These are phyloP conservation scores for Atherinomorus stipes DNA, from an alignment of 2,113 vertebrate species.

Conservation along the genomic window DNA sequence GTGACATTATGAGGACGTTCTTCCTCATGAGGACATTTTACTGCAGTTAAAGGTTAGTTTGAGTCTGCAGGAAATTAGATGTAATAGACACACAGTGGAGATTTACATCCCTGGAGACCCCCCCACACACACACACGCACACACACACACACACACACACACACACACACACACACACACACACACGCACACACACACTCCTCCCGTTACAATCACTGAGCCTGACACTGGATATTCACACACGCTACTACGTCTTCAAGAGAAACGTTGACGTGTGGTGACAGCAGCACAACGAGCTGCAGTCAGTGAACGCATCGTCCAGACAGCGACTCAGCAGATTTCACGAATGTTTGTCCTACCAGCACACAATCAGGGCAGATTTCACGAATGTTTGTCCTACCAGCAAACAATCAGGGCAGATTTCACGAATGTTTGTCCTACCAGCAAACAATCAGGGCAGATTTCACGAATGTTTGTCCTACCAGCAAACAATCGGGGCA, in stretches of 20 bases:
- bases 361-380: not conserved
- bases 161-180: too few relatives aligned
- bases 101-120: not conserved
- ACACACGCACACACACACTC: too few relatives aligned
- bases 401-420: too few relatives aligned
- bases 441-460: too few relatives aligned
- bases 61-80: too few relatives aligned
- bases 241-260: not conserved
- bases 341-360: not conserved
- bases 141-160: too few relatives aligned
- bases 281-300: not conserved
- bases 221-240: constrained; percentile 25
- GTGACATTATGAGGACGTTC: not conserved
- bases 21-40: not conserved
- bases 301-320: not conserved
- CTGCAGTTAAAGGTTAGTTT: not conserved
- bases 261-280: not conserved
- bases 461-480: too few relatives aligned
- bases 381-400: too few relatives aligned
- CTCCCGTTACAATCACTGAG: constrained; percentile 20
- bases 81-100: not conserved
- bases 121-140: not conserved
- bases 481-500: too few relatives aligned
- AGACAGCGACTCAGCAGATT: not conserved
- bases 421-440: too few relatives aligned